Conservation (phyloP, 2,797 vertebrate species). For the Syndactyla subalaris region DNA sequence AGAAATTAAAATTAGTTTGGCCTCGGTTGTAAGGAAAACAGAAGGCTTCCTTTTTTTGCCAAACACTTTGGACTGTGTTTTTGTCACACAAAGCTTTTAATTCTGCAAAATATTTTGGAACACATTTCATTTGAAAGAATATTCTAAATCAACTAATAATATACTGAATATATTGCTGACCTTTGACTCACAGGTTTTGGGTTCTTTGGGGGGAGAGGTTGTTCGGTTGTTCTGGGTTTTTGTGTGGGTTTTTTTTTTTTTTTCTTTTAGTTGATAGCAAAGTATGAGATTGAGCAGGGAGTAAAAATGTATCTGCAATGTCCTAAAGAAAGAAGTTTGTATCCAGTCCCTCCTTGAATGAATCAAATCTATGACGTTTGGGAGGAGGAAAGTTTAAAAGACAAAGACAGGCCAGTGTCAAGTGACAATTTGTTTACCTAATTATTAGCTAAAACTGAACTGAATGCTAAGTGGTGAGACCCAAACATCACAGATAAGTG, state of each 20-base stretch:
- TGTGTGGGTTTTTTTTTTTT: rapidly evolving
- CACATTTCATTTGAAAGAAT: background rate
- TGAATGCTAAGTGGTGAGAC: background rate
- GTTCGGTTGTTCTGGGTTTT: rapidly evolving
- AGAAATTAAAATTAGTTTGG: constrained; percentile 61
- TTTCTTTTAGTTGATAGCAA: background rate
- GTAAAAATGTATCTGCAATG: background rate
- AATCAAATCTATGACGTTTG: background rate
- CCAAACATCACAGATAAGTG: background rate
- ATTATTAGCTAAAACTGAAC: background rate
- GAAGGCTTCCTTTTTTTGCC: constrained; percentile 46
- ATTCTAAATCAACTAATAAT: background rate
- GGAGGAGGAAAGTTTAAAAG: background rate
- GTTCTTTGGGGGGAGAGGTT: background rate
- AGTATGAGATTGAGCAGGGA: background rate
- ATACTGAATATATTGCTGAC: background rate
- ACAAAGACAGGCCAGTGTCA: background rate
- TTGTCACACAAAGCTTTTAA: constrained; percentile 21
- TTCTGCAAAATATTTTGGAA: constrained; percentile 40
- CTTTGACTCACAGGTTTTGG: background rate
- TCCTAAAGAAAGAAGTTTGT: background rate
- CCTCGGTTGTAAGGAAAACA: constrained; percentile 36
- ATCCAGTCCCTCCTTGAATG: background rate
- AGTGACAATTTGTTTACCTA: background rate
- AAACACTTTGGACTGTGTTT: constrained; percentile 51